These are phyloP conservation scores for Eumerus sabulonum DNA, from an alignment of 2,888 invertebrate genomes.

Conservation along the genomic window DNA sequence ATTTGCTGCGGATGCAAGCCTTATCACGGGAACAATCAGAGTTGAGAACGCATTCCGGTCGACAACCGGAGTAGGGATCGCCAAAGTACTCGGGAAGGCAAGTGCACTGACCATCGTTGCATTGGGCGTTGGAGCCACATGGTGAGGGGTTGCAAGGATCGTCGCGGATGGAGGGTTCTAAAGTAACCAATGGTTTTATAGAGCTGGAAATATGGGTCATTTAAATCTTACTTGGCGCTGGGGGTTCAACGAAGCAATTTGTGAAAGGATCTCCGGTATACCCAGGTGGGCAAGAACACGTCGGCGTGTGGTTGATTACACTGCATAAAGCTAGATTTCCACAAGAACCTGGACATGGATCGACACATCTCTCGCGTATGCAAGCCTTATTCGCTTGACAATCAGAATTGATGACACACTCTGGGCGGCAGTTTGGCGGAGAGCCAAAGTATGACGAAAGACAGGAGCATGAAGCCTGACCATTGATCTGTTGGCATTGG, in stretches of 20 bases:
- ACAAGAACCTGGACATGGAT: slow-evolving; percentile 86
- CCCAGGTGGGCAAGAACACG: slow-evolving; percentile 82
- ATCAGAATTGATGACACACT: slow-evolving; percentile 84
- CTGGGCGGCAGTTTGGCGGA: slow-evolving; percentile 85
- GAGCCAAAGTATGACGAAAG: slow-evolving; percentile 82
- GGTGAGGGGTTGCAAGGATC: slow-evolving; percentile 86
- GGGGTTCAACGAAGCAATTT: slow-evolving; percentile 79
- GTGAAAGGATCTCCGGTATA: slow-evolving; percentile 83
- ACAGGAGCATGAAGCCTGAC: slow-evolving; percentile 83
- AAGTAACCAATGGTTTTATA: slow-evolving; percentile 19
- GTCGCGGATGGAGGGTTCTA: slow-evolving; percentile 66
- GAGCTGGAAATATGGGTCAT: too few relatives aligned
- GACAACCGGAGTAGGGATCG: slow-evolving; percentile 84
- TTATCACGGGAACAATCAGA: slow-evolving; percentile 87
- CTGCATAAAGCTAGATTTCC: slow-evolving; percentile 81
- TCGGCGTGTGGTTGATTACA: slow-evolving; percentile 83
- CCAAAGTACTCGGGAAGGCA: slow-evolving; percentile 84
- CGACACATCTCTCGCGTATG: slow-evolving; percentile 83
- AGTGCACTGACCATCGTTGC: slow-evolving; percentile 83
- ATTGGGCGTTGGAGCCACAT: slow-evolving; percentile 88
- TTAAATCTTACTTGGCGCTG: slow-evolving; percentile 71
- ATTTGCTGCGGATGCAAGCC: slow-evolving; percentile 88
- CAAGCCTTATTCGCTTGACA: slow-evolving; percentile 84
- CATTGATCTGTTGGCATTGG: slow-evolving; percentile 81
- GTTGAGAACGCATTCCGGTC: slow-evolving; percentile 89